These are phyloP conservation scores for Lumbricus terrestris DNA, from an alignment of 2,888 invertebrate genomes.

Conservation along the genomic window DNA sequence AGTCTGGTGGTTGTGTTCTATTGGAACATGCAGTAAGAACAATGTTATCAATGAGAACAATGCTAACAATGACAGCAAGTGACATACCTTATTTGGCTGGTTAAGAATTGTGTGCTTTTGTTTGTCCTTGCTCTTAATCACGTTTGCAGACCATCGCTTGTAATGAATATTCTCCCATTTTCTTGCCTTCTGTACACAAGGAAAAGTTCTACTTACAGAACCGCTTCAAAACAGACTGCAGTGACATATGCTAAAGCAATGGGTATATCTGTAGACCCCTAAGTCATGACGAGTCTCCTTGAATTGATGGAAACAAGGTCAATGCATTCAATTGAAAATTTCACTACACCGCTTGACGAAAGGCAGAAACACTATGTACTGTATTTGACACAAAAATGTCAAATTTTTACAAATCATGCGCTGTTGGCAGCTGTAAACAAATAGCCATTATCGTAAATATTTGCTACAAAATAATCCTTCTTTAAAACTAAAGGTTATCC, in stretches of 20 bases:
- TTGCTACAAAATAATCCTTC: too few relatives aligned
- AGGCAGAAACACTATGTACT: not conserved
- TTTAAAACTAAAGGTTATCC: too few relatives aligned
- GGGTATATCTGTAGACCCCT: too few relatives aligned
- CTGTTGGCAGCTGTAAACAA: too few relatives aligned
- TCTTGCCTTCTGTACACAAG: not conserved
- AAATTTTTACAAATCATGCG: too few relatives aligned
- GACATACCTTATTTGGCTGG: not conserved
- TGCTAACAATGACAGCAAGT: not conserved
- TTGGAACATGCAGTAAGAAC: not conserved
- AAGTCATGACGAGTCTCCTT: not conserved
- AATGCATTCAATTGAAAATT: not conserved
- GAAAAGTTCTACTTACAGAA: not conserved
- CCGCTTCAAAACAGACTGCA: not conserved
- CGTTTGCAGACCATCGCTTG: not conserved
- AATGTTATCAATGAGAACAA: not conserved
- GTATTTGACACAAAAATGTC: too few relatives aligned
- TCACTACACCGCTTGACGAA: not conserved
- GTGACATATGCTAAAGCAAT: too few relatives aligned
- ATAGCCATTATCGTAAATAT: too few relatives aligned
- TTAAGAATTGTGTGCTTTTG: not conserved
- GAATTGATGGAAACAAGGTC: not conserved
- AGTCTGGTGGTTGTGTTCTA: not conserved
- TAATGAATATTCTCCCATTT: conserved; percentile 10
- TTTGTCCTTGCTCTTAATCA: not conserved